Base-by-base conservation (phyloP, 2,888 invertebrate species). In the Metalampra italica region DNA sequence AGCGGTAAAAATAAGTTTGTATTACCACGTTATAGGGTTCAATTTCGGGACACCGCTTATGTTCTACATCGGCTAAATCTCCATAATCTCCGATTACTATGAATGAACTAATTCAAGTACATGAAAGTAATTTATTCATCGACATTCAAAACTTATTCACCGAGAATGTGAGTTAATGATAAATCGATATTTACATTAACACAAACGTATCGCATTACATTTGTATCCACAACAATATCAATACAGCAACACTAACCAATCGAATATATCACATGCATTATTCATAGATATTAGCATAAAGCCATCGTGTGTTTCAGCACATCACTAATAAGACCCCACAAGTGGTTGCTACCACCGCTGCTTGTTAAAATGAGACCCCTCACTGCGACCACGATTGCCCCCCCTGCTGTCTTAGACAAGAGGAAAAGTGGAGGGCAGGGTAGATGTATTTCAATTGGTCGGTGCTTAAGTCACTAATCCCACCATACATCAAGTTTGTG, bases 251-350 rank as follows among this genome's bases (percentile, higher is more conserved):
- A 52, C 41, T 42, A 47, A 47, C 36, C 14, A 38, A 47, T 47
- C 46, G 49, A 55, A 57, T 36, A 55, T 52, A 52, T 53, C 47
- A 37, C 29, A 53, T 62, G 57, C 57, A 63, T 66, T 49, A 66
- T 64, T 62, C 59, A 66, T 62, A 42, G 30, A 43, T 51, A 59
- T 62, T 61, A 58, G 55, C 60, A 56, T 56, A 55, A 5, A 52
- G 45, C 49, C 45, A 56, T 58, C 53, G 55, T 48, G 51, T 56
- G 54, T 62, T 66, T 68, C 48, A 46, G 49, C 68, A 54, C 72
- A 67, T 68, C 75, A 74, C 72, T 75, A 71, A 56, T 45, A 41
- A 22, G 62, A 54, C 75, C 78, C 60, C 77, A 77, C 77, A 74
- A 71, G 75, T 66, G 61, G 60, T 44, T 34, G 70, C 65, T 64